Evolutionary conservation across 2,888 invertebrate species (phyloP).

Genomic region (Sicus ferrugineus): DNA sequence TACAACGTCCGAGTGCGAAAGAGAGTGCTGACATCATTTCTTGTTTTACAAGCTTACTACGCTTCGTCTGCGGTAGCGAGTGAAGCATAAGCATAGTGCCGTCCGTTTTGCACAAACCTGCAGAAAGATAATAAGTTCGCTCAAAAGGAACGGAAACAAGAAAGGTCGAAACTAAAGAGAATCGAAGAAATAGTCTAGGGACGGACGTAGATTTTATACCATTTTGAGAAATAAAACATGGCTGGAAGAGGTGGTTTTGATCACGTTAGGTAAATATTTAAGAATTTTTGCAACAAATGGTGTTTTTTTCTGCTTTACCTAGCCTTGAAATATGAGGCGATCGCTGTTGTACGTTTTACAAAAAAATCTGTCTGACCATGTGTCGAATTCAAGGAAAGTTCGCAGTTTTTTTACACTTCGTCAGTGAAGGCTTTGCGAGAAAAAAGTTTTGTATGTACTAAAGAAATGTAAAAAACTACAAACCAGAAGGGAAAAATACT

Average conservation of each 20-base stretch:
- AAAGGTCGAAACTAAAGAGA: slow-evolving; percentile 36
- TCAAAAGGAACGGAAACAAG: slow-evolving; percentile 21
- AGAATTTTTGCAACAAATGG: slow-evolving; percentile 5
- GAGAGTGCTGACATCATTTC: neutral
- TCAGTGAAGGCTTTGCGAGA: slow-evolving; percentile 48
- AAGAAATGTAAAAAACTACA: neutral
- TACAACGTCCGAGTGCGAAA: slow-evolving; percentile 14
- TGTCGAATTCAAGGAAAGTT: slow-evolving; percentile 8
- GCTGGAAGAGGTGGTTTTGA: slow-evolving; percentile 88
- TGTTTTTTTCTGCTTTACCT: neutral
- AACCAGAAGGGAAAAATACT: neutral
- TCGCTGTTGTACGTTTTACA: neutral
- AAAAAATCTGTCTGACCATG: neutral
- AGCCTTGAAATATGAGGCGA: slow-evolving; percentile 36
- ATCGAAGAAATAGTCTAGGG: slow-evolving; percentile 32
- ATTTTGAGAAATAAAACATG: slow-evolving; percentile 74
- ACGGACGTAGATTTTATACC: slow-evolving; percentile 48
- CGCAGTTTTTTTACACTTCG: slow-evolving; percentile 44
- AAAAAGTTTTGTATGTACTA: slow-evolving; percentile 25
- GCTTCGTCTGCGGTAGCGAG: neutral
- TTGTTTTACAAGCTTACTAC: neutral
- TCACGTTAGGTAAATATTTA: slow-evolving; percentile 77
- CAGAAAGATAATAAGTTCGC: slow-evolving; percentile 14
- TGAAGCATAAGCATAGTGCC: neutral
- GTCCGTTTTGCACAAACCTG: neutral